phyloP scores from a whole-genome alignment of 2,797 vertebrate genomes.

The Moxostoma hubbsi region DNA sequence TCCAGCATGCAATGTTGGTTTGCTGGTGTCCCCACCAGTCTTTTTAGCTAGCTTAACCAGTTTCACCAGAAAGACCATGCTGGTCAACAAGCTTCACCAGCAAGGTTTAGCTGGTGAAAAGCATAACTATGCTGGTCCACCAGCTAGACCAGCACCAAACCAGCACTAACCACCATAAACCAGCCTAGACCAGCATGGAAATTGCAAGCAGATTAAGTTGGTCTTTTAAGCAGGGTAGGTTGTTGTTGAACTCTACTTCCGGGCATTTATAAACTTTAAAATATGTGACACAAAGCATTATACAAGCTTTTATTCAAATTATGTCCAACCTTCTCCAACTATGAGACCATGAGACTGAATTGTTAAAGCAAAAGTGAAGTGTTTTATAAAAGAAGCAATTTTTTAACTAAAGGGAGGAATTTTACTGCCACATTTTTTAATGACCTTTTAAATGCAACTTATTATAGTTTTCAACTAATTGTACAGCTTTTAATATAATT shows the following conservation, averaged over 20 bases:
- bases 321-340: conserved; percentile 13
- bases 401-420: not conserved
- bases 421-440: conserved; percentile 14
- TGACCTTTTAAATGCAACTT: conserved; percentile 7
- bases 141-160: too few relatives aligned
- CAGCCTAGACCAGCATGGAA: too few relatives aligned
- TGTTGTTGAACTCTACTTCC: conserved; percentile 21
- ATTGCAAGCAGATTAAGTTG: too few relatives aligned
- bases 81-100: too few relatives aligned
- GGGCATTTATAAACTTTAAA: conserved; percentile 11
- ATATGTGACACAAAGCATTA: conserved; percentile 10
- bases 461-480: not conserved
- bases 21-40: too few relatives aligned
- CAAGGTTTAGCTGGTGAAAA: too few relatives aligned
- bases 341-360: not conserved
- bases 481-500: not conserved
- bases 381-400: not conserved
- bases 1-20: too few relatives aligned
- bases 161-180: too few relatives aligned
- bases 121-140: too few relatives aligned
- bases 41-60: too few relatives aligned
- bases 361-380: conserved; percentile 1
- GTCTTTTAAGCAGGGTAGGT: not conserved
- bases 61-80: too few relatives aligned
- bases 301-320: conserved; percentile 23